Base-by-base conservation (phyloP, 1,140 invertebrate species). In the Magallana angulata region DNA sequence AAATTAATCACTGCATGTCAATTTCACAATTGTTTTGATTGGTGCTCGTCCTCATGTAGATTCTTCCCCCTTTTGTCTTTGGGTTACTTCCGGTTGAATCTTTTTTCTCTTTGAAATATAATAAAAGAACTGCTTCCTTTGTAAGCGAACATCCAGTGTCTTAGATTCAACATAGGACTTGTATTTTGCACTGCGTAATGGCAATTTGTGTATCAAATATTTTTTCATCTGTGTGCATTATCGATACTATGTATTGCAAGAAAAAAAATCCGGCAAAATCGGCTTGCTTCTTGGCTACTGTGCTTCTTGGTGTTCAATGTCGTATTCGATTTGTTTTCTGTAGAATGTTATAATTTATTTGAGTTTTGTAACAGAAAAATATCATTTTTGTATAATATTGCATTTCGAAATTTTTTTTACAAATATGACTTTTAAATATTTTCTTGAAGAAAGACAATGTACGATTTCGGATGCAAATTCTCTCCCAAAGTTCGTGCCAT, bases 41-140 rank as follows among this genome's bases (percentile, higher is more conserved):
- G 68, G 68, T 76, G 68, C 68, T 76, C 68, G 68, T 76, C 36
- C 36, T 36, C 68, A 76, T 76, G 68, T 76, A 76, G 68, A 76
- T 76, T 11, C 36, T 30, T 11, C 11, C 36, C 18, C 36, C 14
- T 12, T 76, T 18, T 76, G 11, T 76, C 24, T 76, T 12, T 76
- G 24, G 24, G 24, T 24, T 76, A 30, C 68, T 76, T 76, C 24
- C 30, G 68, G 68, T 36, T 76, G 18, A 30, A 30, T 48, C 36
- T 68, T 48, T 48, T 48, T 48, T 48, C 36, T 48, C 36, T 48
- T 48, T 48, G 36, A 48, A 48, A 48, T 48, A 48, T 48, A 48
- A 48, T 48, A 24, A 76, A 30, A 76, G 14, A 12, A 76, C 68
- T 7, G 68, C 24, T 30, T 30, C 24, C 14, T 76, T 71, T 71